Percentiles rank a stretch among this genome's conserved stretches.
Conservation (phyloP, 2,888 invertebrate genomes). For the Trilocha varians region DNA sequence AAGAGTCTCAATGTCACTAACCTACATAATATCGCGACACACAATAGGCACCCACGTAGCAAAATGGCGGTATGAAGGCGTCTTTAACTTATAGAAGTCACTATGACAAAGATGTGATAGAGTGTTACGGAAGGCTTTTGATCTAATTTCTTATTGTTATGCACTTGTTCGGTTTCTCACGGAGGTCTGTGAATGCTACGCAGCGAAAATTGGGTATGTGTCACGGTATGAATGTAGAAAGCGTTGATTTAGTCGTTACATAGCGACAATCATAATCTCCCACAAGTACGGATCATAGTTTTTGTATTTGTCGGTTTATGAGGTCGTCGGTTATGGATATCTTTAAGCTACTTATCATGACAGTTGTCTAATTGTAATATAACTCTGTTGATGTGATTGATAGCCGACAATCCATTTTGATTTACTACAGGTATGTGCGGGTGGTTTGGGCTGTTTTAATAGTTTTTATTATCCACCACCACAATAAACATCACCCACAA, state of each 20-base stretch:
- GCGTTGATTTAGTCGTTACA: slow-evolving; percentile 18
- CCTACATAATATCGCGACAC: not conserved
- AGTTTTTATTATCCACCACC: no score
- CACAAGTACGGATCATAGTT: not conserved
- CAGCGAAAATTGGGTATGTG: slow-evolving; percentile 19
- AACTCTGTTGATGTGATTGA: no score
- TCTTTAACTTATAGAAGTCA: slow-evolving; percentile 18
- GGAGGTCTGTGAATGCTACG: slow-evolving; percentile 18
- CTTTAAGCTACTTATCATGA: no score
- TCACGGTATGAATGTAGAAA: slow-evolving; percentile 12
- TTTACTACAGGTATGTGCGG: no score
- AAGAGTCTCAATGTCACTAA: slow-evolving; percentile 1
- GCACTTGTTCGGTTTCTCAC: slow-evolving; percentile 20
- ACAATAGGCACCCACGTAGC: slow-evolving; percentile 6
- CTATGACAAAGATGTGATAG: slow-evolving; percentile 22
- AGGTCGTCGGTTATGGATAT: no score
- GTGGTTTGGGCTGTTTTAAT: no score
- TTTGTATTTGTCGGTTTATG: no score
- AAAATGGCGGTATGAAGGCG: slow-evolving; percentile 14
- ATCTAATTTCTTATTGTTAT: slow-evolving; percentile 35
- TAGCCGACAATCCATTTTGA: no score
- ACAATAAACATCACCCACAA: no score
- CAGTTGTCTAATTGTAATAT: no score
- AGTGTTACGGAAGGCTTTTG: slow-evolving; percentile 21
- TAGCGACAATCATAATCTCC: not conserved